These are phyloP conservation scores for Gastrophryne carolinensis DNA, from an alignment of 2,797 vertebrate genomes.

Conservation along the genomic window DNA sequence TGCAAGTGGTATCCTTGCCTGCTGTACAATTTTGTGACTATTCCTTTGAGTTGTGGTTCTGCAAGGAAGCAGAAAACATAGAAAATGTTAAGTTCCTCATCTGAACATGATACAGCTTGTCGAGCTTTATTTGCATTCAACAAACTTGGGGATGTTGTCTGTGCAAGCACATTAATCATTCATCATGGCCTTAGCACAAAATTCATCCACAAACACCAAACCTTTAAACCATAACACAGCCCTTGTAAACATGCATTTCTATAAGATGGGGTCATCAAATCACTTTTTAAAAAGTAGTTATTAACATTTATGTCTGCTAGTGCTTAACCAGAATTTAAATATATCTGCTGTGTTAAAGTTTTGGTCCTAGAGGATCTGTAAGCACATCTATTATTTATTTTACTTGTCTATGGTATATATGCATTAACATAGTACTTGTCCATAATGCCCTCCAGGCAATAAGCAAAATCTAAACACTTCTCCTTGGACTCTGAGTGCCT, in stretches of 20 bases:
- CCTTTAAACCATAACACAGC: too few species aligned
- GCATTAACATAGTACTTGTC: background rate
- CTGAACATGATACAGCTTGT: background rate
- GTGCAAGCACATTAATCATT: background rate
- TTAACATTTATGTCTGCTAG: background rate
- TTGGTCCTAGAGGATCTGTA: background rate
- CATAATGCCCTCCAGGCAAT: background rate
- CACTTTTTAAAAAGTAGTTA: background rate
- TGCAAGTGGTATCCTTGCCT: constrained; percentile 98
- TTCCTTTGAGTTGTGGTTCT: constrained; percentile 99
- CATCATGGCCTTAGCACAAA: background rate
- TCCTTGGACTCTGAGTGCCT: background rate
- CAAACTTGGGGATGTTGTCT: background rate
- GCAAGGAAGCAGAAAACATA: constrained; percentile 60
- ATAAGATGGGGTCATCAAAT: too few species aligned
- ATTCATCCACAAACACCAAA: background rate
- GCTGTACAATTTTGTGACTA: constrained; percentile 98
- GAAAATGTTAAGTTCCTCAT: background rate
- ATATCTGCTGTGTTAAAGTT: background rate
- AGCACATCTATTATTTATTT: background rate
- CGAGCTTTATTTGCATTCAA: background rate
- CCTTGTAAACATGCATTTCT: too few species aligned
- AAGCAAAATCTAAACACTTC: background rate
- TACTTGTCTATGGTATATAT: background rate
- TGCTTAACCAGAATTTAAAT: background rate